Percentiles rank a stretch among this genome's conserved stretches.
phyloP scores from a whole-genome alignment of 2,113 vertebrate species.

The Naja naja region DNA sequence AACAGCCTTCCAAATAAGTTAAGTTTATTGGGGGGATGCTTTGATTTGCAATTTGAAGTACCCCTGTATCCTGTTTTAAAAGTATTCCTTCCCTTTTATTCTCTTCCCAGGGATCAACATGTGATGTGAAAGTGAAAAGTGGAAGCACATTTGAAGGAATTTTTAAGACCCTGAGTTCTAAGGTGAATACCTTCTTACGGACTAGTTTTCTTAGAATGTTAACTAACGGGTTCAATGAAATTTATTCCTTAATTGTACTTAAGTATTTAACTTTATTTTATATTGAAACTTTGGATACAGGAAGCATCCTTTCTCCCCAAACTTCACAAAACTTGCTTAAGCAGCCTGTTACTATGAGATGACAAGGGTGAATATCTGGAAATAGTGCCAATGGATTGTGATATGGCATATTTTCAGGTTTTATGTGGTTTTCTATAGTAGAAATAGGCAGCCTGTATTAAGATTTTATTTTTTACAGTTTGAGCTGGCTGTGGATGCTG shows the following conservation, averaged over 20 bases:
- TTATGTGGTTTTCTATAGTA: neutral
- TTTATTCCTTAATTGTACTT: neutral
- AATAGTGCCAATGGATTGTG: neutral
- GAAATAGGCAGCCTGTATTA: neutral
- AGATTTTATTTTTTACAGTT: slow-evolving; percentile 68
- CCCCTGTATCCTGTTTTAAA: neutral
- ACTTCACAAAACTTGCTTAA: neutral
- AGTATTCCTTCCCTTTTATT: neutral
- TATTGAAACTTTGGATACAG: neutral
- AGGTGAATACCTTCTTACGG: slow-evolving; percentile 66
- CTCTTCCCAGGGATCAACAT: slow-evolving; percentile 80
- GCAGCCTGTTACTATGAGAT: neutral
- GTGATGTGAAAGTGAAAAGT: slow-evolving; percentile 88
- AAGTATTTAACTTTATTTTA: neutral
- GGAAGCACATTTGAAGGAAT: slow-evolving; percentile 85
- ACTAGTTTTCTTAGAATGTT: neutral
- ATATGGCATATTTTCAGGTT: neutral
- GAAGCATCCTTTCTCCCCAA: neutral
- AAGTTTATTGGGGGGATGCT: too few species aligned
- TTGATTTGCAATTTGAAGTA: neutral
- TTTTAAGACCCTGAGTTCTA: slow-evolving; percentile 89
- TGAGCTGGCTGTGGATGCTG: slow-evolving; percentile 88
- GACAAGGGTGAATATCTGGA: neutral
- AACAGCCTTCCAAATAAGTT: neutral
- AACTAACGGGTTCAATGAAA: neutral